Conservation (phyloP, 92 coral and sea anemone species). For the Virgularia gustaviana region DNA sequence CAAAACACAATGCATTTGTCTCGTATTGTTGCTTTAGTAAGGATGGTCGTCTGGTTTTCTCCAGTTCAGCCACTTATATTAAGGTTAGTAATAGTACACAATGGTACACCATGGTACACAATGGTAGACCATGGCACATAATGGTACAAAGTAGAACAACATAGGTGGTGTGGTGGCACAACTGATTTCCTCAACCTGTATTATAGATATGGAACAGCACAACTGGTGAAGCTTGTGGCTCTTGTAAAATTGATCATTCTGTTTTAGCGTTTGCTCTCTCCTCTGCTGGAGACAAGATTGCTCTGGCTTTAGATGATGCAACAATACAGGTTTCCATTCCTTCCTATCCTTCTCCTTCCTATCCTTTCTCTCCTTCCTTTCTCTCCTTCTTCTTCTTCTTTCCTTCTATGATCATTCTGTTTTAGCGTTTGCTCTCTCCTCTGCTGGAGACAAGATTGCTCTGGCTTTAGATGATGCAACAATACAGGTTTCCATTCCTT, state of each 20-base stretch:
- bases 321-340: conserved; percentile 72
- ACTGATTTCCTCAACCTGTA: neutral
- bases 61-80: conserved; percentile 14
- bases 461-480: conserved; percentile 84
- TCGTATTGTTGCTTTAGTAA: conserved; percentile 68
- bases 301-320: conserved; percentile 81
- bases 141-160: neutral
- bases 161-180: neutral
- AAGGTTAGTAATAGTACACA: neutral
- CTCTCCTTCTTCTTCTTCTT: no score
- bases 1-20: conserved; percentile 61
- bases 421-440: conserved; percentile 71
- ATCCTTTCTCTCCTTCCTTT: no score
- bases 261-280: conserved; percentile 76
- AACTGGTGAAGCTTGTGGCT: conserved; percentile 59
- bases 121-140: neutral
- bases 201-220: conserved; percentile 55
- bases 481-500: conserved; percentile 60
- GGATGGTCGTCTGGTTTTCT: no score
- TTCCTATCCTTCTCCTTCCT: neutral
- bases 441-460: conserved; percentile 69
- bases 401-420: conserved; percentile 28
- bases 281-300: conserved; percentile 65
- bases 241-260: conserved; percentile 58
- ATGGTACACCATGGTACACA: neutral